A percentile compares a stretch with the other conserved stretches of the same genome.
phyloP scores from a whole-genome alignment of 2,888 invertebrate species.

The Tyria jacobaeae region DNA sequence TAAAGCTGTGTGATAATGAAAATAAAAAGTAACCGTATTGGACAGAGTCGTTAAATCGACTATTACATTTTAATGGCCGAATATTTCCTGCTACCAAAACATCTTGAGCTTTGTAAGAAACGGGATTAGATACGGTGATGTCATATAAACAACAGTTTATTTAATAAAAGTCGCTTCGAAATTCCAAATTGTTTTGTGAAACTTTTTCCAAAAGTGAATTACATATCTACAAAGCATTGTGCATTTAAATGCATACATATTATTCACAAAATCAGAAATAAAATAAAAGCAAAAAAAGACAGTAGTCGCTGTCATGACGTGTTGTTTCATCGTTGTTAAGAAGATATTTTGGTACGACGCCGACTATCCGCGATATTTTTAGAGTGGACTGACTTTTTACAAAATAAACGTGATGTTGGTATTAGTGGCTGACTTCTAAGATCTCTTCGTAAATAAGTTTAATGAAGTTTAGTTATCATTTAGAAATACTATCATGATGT shows the following conservation, averaged over 20 bases:
- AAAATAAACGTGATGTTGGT: constrained; percentile 79
- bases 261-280: constrained; percentile 41
- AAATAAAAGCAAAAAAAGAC: constrained; percentile 45
- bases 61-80: constrained; percentile 48
- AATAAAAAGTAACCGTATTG: constrained; percentile 42
- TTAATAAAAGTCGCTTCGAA: background rate
- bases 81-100: constrained; percentile 49
- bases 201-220: constrained; percentile 15
- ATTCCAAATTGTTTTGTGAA: background rate
- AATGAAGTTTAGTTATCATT: constrained; percentile 2
- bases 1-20: constrained; percentile 42
- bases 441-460: constrained; percentile 36
- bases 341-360: constrained; percentile 79
- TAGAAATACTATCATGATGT: background rate
- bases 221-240: background rate
- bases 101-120: constrained; percentile 30
- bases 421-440: constrained; percentile 73
- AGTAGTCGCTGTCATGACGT: constrained; percentile 59
- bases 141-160: constrained; percentile 36
- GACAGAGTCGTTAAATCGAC: constrained; percentile 43
- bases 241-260: constrained; percentile 14
- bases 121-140: constrained; percentile 34
- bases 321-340: constrained; percentile 63
- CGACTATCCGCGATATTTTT: constrained; percentile 79
- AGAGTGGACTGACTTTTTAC: constrained; percentile 82